Evolutionary conservation across 2,113 vertebrate species (phyloP).

Genomic region (Heterotis niloticus): DNA sequence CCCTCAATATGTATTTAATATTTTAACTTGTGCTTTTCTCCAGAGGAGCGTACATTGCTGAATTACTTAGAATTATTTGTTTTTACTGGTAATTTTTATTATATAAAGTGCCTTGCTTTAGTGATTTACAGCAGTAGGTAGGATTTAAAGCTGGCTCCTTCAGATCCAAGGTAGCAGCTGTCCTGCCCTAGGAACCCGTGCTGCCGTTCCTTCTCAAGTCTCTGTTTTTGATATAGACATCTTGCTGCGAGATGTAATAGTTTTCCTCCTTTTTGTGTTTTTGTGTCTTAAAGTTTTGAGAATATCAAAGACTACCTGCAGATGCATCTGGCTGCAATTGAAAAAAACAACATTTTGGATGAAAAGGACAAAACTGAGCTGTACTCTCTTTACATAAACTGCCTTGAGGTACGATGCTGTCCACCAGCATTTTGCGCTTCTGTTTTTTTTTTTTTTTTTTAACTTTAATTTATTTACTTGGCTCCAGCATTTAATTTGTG

Average conservation of each 20-base stretch:
- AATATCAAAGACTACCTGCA: conserved; percentile 68
- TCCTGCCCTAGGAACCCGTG: not conserved
- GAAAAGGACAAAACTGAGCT: conserved; percentile 67
- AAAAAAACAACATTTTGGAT: conserved; percentile 54
- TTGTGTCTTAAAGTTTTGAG: conserved; percentile 61
- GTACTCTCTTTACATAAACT: conserved; percentile 74
- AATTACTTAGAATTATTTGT: no score
- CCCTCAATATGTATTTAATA: no score
- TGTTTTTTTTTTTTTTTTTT: not conserved
- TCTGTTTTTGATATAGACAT: not conserved
- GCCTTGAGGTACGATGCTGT: conserved; percentile 66
- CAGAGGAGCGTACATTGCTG: no score
- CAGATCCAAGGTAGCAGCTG: no score
- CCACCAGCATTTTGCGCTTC: not conserved
- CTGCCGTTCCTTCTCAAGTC: not conserved
- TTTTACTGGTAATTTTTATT: no score
- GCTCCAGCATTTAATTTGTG: not conserved
- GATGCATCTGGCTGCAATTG: conserved; percentile 61
- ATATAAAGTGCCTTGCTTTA: no score
- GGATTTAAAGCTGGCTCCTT: no score
- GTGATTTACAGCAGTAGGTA: no score
- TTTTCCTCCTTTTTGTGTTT: not conserved
- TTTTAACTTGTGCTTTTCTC: no score
- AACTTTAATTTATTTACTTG: not conserved
- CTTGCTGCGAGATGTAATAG: no score